phyloP scores from a whole-genome alignment of 2,888 invertebrate species.

The Hemaris fuciformis region DNA sequence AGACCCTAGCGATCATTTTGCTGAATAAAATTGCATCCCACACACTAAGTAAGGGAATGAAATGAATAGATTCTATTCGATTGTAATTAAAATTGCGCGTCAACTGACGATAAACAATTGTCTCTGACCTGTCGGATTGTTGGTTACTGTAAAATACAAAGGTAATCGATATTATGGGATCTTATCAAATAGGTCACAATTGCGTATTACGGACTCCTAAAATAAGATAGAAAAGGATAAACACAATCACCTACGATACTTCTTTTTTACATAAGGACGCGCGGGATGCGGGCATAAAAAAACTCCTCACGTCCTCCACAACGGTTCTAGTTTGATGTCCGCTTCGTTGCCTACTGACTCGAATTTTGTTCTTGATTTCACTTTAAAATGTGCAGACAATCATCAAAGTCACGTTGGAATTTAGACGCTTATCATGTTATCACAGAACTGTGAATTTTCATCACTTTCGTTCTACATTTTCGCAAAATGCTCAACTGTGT shows the following conservation, averaged over 20 bases:
- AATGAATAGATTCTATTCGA: too few species aligned
- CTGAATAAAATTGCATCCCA: too few species aligned
- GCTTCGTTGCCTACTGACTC: constrained; percentile 11
- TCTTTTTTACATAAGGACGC: constrained; percentile 45
- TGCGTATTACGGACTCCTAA: constrained; percentile 30
- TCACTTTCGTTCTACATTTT: neutral
- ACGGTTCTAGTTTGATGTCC: neutral
- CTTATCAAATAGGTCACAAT: too few species aligned
- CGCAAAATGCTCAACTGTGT: neutral
- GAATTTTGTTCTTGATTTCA: constrained; percentile 12
- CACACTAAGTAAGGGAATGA: too few species aligned
- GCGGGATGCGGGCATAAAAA: constrained; percentile 37
- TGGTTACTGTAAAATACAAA: too few species aligned
- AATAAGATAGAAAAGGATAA: constrained; percentile 44
- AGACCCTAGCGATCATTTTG: too few species aligned
- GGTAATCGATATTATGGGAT: too few species aligned
- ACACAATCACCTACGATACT: constrained; percentile 45
- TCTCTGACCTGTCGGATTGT: too few species aligned
- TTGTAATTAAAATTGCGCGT: too few species aligned
- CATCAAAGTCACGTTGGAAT: neutral
- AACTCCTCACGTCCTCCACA: constrained; percentile 40
- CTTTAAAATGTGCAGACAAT: neutral
- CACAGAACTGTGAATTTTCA: neutral
- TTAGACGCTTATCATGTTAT: neutral
- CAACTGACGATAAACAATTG: too few species aligned